A percentile compares a stretch with the other conserved stretches of the same genome.
Evolutionary conservation across 2,888 invertebrate genomes (phyloP).

Genomic region (Sycophila texana): DNA sequence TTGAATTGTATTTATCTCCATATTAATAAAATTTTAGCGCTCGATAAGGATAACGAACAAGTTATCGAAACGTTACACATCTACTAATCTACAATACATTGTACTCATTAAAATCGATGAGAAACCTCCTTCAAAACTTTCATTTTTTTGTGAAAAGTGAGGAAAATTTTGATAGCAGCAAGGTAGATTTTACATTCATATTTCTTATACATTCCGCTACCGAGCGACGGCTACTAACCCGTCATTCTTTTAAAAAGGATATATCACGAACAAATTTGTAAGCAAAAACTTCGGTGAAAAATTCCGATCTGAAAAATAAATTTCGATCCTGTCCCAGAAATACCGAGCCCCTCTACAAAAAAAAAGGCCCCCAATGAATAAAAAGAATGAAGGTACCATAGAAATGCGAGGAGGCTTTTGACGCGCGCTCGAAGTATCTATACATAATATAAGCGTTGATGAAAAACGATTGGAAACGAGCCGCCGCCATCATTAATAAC

Average conservation of each 20-base stretch:
- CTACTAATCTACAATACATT: too few relatives aligned
- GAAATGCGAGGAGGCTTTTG: background rate
- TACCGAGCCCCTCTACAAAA: too few relatives aligned
- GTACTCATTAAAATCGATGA: too few relatives aligned
- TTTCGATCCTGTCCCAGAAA: background rate
- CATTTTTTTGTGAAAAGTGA: background rate
- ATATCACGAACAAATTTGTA: background rate
- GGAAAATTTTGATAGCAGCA: background rate
- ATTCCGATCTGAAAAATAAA: background rate
- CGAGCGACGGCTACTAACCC: too few relatives aligned
- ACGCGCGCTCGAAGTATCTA: background rate
- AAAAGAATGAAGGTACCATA: background rate
- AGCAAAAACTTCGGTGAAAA: background rate
- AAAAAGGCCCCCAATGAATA: background rate
- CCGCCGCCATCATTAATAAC: slow-evolving; percentile 66
- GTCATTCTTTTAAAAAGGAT: background rate
- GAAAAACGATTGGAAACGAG: slow-evolving; percentile 39
- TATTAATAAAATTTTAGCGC: too few relatives aligned
- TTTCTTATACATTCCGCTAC: background rate
- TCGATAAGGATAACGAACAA: too few relatives aligned
- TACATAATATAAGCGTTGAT: background rate
- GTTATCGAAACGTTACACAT: too few relatives aligned
- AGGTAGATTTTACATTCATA: background rate
- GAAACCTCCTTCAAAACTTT: too few relatives aligned
- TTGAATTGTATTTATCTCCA: too few relatives aligned